A percentile compares a stretch with the other conserved stretches of the same genome.
phyloP scores from a whole-genome alignment of 1,140 invertebrate genomes.

The Drosophila persimilis region DNA sequence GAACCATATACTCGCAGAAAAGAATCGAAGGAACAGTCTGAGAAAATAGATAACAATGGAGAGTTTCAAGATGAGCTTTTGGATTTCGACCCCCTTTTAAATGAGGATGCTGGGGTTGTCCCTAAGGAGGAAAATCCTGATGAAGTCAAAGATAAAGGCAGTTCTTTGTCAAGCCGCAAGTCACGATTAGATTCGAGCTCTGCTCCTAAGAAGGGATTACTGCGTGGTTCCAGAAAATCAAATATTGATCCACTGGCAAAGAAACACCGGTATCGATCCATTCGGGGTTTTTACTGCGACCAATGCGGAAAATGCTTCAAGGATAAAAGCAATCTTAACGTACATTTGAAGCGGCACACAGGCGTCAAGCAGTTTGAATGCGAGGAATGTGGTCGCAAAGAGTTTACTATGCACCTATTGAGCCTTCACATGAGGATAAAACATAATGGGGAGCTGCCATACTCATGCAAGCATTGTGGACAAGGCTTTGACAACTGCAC shows the following conservation, averaged over 20 bases:
- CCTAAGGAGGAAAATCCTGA: too few relatives aligned
- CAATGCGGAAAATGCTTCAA: conserved; percentile 47
- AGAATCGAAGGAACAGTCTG: too few relatives aligned
- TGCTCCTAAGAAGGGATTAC: too few relatives aligned
- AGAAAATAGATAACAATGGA: too few relatives aligned
- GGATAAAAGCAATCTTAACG: conserved; percentile 51
- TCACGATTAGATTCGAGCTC: too few relatives aligned
- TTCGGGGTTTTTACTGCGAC: conserved; percentile 29
- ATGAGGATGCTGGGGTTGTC: too few relatives aligned
- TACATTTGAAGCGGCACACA: conserved; percentile 40
- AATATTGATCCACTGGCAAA: not conserved
- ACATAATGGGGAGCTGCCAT: conserved; percentile 47
- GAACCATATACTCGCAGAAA: too few relatives aligned
- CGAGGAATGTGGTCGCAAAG: conserved; percentile 44
- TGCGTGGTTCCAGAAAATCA: not conserved
- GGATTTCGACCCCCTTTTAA: too few relatives aligned
- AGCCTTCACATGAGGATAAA: conserved; percentile 42
- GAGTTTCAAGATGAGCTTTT: too few relatives aligned
- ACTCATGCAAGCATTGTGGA: conserved; percentile 49
- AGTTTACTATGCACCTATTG: conserved; percentile 47
- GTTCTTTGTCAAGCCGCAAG: too few relatives aligned
- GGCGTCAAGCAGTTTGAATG: conserved; percentile 43
- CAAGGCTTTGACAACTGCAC: conserved; percentile 46
- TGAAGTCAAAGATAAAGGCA: too few relatives aligned
- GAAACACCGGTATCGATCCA: not conserved